These are phyloP conservation scores for Ditylenchus weischeri DNA, from an alignment of 2,888 invertebrate genomes.

Conservation along the genomic window DNA sequence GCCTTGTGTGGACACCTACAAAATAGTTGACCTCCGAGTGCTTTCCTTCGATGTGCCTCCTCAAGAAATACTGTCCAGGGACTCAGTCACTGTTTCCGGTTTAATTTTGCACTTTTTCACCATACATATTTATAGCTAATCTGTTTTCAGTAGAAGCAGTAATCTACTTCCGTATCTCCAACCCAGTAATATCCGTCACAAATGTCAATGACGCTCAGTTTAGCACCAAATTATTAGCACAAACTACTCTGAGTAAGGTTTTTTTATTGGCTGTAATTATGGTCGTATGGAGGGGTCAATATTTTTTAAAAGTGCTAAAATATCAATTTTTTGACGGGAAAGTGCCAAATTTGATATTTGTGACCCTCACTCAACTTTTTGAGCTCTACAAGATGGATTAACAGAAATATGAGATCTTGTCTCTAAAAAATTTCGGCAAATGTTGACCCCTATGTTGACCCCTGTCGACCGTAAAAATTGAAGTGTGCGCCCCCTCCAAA, in stretches of 20 bases:
- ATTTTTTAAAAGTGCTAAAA: too few relatives aligned
- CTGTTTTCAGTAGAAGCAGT: slow-evolving; percentile 52
- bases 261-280: slow-evolving; percentile 23
- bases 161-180: slow-evolving; percentile 51
- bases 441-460: too few relatives aligned
- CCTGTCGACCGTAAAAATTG: too few relatives aligned
- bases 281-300: too few relatives aligned
- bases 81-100: slow-evolving; percentile 61
- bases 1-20: slow-evolving; percentile 82
- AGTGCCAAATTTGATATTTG: too few relatives aligned
- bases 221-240: slow-evolving; percentile 78
- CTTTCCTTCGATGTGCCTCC: slow-evolving; percentile 95
- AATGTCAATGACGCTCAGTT: slow-evolving; percentile 69
- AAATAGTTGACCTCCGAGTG: slow-evolving; percentile 57
- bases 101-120: neutral
- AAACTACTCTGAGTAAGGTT: slow-evolving; percentile 46
- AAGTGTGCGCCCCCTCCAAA: too few relatives aligned
- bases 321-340: too few relatives aligned
- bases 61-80: slow-evolving; percentile 66
- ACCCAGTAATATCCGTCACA: slow-evolving; percentile 56
- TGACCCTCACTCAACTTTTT: too few relatives aligned
- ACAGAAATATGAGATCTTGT: too few relatives aligned
- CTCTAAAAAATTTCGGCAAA: too few relatives aligned
- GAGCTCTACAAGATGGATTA: too few relatives aligned
- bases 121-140: neutral